Base-by-base conservation (phyloP, 2,113 vertebrate species). In the Gobiocypris rarus region DNA sequence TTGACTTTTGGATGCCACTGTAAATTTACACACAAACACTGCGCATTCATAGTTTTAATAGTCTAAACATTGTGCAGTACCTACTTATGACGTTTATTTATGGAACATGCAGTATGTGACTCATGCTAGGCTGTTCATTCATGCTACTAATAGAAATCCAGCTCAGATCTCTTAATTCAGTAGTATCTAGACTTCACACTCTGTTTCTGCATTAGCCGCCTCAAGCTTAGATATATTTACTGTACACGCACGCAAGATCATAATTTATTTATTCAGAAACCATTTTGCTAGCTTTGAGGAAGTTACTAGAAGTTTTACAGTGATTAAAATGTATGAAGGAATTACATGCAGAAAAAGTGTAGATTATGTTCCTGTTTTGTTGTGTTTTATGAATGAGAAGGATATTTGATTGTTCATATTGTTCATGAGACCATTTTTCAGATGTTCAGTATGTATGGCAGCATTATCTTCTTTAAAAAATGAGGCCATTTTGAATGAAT, bases 371-470 rank as follows among this genome's bases (percentile, higher is more conserved):
- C 10, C 17, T 54, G 41, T n/a, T 75, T 24, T 22, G 3, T 75
- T 52, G 8, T 10, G 28, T 56, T 15, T 7, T 9, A 38, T 34
- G 28, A 28, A 76, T 56, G n/a, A 19, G 41, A 28, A 28, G 13
- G 15, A 48, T 45, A 43, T 59, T 17, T 31, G 43, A 48, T 17
- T 63, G n/a, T 26, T 79, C 58, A 79, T 8, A 17, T n/a, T n/a
- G n/a, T n/a, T n/a, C n/a, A n/a, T n/a, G n/a, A 41, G 50, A 9
- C 28, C 52, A 38, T 79, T 63, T 41, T 79, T 79, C n/a, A 79
- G 38, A 63, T 63, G 38, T 61, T 63, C 15, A 63, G 56, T 19
- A 19, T 34, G 58, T 24, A 24, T 1, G 22, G 15, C 13, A 0
- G 71, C 41, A 43, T 59, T 59, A 79, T 19, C 56, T 28, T 63